Conservation (phyloP, 2,113 vertebrate species). For the Brienomyrus longianalis region DNA sequence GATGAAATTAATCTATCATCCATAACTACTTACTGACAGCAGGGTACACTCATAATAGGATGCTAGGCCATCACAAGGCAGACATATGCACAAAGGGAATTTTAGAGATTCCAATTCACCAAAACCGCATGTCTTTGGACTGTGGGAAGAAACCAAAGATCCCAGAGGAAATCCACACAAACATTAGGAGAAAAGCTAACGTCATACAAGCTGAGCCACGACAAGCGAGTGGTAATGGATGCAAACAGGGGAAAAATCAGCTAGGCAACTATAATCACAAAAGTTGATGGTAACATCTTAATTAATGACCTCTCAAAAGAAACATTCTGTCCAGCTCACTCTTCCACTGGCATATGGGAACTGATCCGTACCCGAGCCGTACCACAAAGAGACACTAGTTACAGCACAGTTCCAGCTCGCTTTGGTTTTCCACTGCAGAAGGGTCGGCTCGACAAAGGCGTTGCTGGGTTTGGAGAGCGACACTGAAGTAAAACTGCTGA, state of each 20-base stretch:
- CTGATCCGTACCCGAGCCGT: neutral
- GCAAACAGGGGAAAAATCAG: neutral
- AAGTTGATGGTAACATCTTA: neutral
- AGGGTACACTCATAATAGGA: neutral
- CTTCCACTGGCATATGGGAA: neutral
- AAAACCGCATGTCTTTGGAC: neutral
- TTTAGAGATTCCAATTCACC: neutral
- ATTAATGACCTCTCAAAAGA: neutral
- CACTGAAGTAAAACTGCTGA: neutral
- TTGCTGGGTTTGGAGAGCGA: neutral
- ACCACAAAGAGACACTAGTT: neutral
- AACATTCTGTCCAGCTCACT: neutral
- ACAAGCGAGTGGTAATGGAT: neutral
- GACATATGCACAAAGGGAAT: neutral
- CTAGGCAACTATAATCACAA: neutral
- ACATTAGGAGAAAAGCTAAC: neutral
- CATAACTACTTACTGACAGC: neutral
- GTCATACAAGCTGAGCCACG: neutral
- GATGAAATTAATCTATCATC: neutral
- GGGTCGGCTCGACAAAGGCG: neutral
- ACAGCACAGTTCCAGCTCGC: neutral
- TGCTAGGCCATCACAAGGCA: neutral
- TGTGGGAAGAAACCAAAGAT: neutral
- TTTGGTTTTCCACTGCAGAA: neutral
- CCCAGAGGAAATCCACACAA: neutral